Percentiles rank a stretch among this genome's conserved stretches.
Evolutionary conservation across 2,888 invertebrate species (phyloP).

Genomic region (Pteria penguin): DNA sequence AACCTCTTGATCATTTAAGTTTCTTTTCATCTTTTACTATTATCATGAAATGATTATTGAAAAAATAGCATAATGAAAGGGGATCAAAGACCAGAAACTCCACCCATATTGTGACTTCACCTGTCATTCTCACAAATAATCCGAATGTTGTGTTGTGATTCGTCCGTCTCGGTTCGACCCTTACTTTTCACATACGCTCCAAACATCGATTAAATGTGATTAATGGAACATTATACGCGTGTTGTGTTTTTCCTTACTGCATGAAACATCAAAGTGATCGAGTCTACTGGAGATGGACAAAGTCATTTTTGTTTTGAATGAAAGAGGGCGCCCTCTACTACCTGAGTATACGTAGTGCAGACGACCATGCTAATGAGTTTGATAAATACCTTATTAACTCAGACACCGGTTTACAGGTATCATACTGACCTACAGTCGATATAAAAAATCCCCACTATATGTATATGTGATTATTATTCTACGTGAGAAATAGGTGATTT

Average conservation of each 20-base stretch:
- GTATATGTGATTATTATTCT: neutral
- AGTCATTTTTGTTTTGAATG: neutral
- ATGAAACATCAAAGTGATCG: neutral
- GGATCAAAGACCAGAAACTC: constrained; percentile 2
- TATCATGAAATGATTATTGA: constrained; percentile 25
- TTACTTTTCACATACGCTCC: constrained; percentile 14
- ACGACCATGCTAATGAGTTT: too few species aligned
- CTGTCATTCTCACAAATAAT: constrained; percentile 18
- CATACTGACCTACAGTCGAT: too few species aligned
- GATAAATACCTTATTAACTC: too few species aligned
- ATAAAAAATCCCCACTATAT: too few species aligned
- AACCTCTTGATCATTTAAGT: constrained; percentile 13
- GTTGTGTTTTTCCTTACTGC: neutral
- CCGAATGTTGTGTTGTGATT: constrained; percentile 20
- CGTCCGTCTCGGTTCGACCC: constrained; percentile 15
- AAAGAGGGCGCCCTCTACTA: too few species aligned
- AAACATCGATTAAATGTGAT: constrained; percentile 23
- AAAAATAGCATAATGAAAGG: constrained; percentile 29
- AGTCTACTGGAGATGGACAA: neutral
- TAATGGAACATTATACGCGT: constrained; percentile 1
- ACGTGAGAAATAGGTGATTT: neutral
- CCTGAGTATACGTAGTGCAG: too few species aligned
- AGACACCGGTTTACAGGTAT: too few species aligned
- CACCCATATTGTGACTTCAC: constrained; percentile 22
- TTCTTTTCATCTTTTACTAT: constrained; percentile 28